Conservation (phyloP, 2,113 vertebrate genomes). For the Vulpes ferrilata region DNA sequence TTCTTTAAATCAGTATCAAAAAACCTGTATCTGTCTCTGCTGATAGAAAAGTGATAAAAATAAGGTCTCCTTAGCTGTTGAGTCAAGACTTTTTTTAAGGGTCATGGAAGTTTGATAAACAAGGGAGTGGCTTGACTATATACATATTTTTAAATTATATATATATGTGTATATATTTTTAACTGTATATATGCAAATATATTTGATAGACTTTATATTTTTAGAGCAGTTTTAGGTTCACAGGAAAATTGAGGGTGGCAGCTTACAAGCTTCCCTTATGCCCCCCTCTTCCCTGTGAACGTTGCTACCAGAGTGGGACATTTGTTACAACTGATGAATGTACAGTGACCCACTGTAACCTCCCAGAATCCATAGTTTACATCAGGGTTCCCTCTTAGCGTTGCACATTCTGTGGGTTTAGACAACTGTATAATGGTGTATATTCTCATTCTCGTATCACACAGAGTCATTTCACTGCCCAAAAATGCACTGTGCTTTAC, state of each 20-base stretch:
- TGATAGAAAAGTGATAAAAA: not conserved
- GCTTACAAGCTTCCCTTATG: no score
- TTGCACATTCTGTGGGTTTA: not conserved
- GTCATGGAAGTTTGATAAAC: not conserved
- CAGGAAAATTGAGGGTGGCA: not conserved
- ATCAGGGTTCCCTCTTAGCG: not conserved
- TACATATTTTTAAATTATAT: no score
- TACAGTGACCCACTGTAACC: accelerated
- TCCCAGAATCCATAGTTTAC: not conserved
- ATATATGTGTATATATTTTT: not conserved
- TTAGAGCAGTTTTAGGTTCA: not conserved
- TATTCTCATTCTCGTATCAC: accelerated
- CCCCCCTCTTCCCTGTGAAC: not conserved
- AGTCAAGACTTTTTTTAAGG: not conserved
- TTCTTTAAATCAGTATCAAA: not conserved
- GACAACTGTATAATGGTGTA: accelerated
- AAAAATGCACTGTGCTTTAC: accelerated
- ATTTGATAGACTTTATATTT: not conserved
- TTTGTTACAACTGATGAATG: not conserved
- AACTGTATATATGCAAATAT: not conserved
- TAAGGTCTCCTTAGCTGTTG: not conserved
- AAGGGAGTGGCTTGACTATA: not conserved
- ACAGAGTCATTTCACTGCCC: not conserved
- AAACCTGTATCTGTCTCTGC: not conserved
- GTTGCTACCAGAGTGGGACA: accelerated